Evolutionary conservation across 2,888 invertebrate genomes (phyloP), one percentile per base, ranked within the genome.

Genomic region (Cheilosia soror): DNA sequence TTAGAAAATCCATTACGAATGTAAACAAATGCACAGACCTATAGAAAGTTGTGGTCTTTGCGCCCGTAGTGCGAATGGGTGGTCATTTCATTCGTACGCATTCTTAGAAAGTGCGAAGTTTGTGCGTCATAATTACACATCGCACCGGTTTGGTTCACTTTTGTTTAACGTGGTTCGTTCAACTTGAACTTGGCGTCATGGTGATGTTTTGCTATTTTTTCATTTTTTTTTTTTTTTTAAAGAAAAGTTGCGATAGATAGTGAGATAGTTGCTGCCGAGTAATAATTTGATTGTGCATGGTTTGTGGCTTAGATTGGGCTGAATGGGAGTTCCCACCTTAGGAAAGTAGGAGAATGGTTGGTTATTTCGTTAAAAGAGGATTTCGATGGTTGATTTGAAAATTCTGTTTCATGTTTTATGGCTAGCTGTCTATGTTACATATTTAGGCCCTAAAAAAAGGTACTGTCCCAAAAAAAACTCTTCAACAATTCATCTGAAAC

Each of bases 161-260:
- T 31, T 58, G 11, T 37, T 20, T 13, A 3, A 20, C 20, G 29
- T 37, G 42, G 83, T 79, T 68, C 69, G 37, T 84, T 84, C 79
- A 84, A 84, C 84, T 84, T 84, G 84, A 84, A 84, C 84, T 84
- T 84, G 79, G 15, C 15, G 25, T 20, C 20, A 33, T 31, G 47
- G 20, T 9, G 55, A 47, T n/a, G 51, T 11, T 40, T 51, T 40
- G 15, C 5, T 9, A 37, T 58, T n/a, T 60, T n/a, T n/a, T n/a
- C n/a, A n/a, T n/a, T n/a, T n/a, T n/a, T n/a, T n/a, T 9, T 44
- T 55, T 44, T 69, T 11, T 47, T 29, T 44, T 37, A 11, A 5
- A 53, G 15, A 33, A 69, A 55, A 68, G 11, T 44, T 62, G 44
- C 44, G 44, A 29, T 31, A 27, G 20, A 47, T 15, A 5, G 11